Conservation (phyloP, 1,140 invertebrate genomes). For the Drosophila ficusphila region DNA sequence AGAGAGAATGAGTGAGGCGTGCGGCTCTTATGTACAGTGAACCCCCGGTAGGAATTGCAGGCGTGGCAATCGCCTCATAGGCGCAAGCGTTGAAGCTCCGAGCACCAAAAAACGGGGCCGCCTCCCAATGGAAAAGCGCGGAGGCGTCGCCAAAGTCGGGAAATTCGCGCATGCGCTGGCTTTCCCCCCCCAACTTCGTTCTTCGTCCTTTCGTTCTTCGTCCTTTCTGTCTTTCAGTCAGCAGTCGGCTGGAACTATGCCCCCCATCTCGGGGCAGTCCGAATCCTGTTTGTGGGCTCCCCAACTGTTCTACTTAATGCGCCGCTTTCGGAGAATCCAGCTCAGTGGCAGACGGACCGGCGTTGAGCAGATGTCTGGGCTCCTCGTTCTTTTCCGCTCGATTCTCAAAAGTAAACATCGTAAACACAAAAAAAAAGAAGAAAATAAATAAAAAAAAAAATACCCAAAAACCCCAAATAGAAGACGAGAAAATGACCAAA, state of each 20-base stretch:
- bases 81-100: slow-evolving; percentile 73
- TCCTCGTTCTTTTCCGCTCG: slow-evolving; percentile 1
- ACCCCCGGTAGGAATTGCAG: slow-evolving; percentile 29
- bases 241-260: not conserved
- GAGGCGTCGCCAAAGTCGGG: slow-evolving; percentile 62
- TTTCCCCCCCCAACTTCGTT: not conserved
- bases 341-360: slow-evolving; percentile 65
- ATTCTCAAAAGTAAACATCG: slow-evolving; percentile 58
- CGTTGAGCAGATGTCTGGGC: slow-evolving; percentile 39
- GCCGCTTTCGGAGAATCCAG: slow-evolving; percentile 62
- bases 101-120: slow-evolving; percentile 28
- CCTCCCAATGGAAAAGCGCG: slow-evolving; percentile 70
- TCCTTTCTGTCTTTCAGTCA: too few relatives aligned
- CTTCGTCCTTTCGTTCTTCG: not conserved
- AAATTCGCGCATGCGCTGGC: slow-evolving; percentile 21
- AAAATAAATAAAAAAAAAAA: too few relatives aligned
- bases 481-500: slow-evolving; percentile 26
- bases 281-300: slow-evolving; percentile 28
- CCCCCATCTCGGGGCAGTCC: slow-evolving; percentile 30
- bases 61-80: slow-evolving; percentile 67
- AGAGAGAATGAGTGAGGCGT: slow-evolving; percentile 8
- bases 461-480: too few relatives aligned
- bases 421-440: slow-evolving; percentile 3
- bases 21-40: slow-evolving; percentile 33
- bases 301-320: slow-evolving; percentile 70